Evolutionary conservation across 2,888 invertebrate species (phyloP).

Genomic region (Spisula solida): DNA sequence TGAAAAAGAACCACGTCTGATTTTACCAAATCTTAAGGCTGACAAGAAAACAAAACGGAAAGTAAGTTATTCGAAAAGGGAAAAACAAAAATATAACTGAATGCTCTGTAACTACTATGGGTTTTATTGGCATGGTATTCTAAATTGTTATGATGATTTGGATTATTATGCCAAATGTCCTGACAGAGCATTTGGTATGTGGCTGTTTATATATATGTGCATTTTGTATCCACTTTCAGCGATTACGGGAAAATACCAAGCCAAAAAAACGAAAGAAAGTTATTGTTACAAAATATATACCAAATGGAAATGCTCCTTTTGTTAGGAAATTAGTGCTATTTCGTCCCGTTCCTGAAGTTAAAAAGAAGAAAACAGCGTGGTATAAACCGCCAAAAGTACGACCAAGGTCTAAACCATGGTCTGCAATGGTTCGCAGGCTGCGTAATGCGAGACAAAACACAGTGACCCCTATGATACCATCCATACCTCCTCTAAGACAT

Average conservation of each 20-base stretch:
- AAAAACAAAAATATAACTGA: constrained; percentile 23
- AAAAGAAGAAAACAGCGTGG: constrained; percentile 47
- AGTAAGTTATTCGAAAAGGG: constrained; percentile 55
- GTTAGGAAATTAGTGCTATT: constrained; percentile 64
- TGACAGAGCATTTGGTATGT: constrained; percentile 19
- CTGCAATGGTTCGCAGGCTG: constrained; percentile 55
- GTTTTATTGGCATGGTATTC: neutral
- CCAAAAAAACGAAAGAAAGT: constrained; percentile 54
- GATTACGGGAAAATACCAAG: constrained; percentile 17
- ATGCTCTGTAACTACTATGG: constrained; percentile 41
- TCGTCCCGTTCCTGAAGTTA: constrained; percentile 35
- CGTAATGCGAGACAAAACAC: constrained; percentile 49
- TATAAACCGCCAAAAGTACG: constrained; percentile 44
- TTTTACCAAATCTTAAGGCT: constrained; percentile 67
- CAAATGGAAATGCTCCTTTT: constrained; percentile 58
- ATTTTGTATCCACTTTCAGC: constrained; percentile 26
- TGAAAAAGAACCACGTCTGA: constrained; percentile 67
- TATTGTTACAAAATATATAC: constrained; percentile 62
- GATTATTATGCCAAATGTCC: neutral
- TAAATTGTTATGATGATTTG: neutral
- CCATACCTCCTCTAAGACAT: constrained; percentile 52
- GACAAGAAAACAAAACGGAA: constrained; percentile 60
- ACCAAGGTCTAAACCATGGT: constrained; percentile 64
- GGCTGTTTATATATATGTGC: neutral
- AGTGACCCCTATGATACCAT: constrained; percentile 49